A percentile compares a stretch with the other conserved stretches of the same genome.
phyloP scores from a whole-genome alignment of 2,797 vertebrate species.

The Mormyrus proboscirostris region DNA sequence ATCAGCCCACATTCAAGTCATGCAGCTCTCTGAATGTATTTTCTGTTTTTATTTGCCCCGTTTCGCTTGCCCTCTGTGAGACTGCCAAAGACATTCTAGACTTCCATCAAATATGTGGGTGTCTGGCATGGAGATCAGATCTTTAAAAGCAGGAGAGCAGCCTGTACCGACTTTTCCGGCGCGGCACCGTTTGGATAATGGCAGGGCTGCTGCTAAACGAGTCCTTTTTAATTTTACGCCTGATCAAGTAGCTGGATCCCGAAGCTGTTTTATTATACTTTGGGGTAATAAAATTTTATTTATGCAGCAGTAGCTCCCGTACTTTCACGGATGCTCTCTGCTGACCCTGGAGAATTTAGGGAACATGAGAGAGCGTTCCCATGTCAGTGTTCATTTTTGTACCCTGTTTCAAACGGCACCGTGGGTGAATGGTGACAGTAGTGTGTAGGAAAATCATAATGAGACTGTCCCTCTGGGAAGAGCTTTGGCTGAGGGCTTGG shows the following conservation, averaged over 20 bases:
- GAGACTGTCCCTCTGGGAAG: not conserved
- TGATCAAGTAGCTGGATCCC: not conserved
- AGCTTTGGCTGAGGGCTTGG: not conserved
- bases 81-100: not conserved
- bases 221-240: constrained; percentile 9
- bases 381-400: not conserved
- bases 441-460: constrained; percentile 4
- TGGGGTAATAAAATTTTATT: not conserved
- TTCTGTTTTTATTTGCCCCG: not conserved
- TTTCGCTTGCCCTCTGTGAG: not conserved
- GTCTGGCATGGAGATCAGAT: not conserved
- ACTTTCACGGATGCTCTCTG: not conserved
- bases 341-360: not conserved
- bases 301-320: not conserved
- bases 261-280: not conserved
- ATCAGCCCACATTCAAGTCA: not conserved
- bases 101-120: not conserved
- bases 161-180: not conserved
- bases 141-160: not conserved
- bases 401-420: not conserved
- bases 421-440: constrained; percentile 7
- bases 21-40: not conserved
- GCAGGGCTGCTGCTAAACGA: not conserved
- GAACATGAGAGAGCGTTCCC: not conserved
- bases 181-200: not conserved